Evolutionary conservation across 2,113 vertebrate species (phyloP).

Genomic region (Falco punctatus): DNA sequence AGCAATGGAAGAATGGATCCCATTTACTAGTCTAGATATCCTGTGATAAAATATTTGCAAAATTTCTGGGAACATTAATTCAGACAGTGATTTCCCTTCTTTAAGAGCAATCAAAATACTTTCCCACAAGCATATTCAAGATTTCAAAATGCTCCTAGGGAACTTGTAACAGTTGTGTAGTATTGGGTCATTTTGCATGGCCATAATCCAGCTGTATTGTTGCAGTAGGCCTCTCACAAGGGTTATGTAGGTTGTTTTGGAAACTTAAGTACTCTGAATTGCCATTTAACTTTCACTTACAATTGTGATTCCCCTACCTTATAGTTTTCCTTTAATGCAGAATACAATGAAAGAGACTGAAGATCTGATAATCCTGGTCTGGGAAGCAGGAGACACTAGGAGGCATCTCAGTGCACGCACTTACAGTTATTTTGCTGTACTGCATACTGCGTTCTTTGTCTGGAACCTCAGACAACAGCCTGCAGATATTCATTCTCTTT

Average conservation of each 20-base stretch:
- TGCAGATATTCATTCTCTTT: background rate
- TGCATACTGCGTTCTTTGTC: background rate
- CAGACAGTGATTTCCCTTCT: background rate
- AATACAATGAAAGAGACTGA: background rate
- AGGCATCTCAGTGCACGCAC: background rate
- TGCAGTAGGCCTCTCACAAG: background rate
- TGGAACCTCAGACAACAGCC: background rate
- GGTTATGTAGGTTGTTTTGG: background rate
- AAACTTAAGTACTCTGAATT: background rate
- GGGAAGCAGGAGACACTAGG: background rate
- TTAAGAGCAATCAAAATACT: background rate
- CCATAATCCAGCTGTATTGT: background rate
- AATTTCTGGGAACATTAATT: background rate
- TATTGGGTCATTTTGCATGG: background rate
- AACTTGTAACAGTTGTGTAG: background rate
- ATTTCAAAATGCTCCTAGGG: background rate
- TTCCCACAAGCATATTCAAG: background rate
- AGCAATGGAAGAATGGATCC: background rate
- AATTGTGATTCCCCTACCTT: background rate
- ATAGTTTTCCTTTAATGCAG: background rate
- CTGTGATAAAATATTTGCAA: background rate
- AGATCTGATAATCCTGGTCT: background rate
- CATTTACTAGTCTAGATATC: background rate
- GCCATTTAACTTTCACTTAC: background rate
- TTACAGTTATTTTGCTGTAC: background rate